Evolutionary conservation across 1,140 invertebrate genomes (phyloP).

Genomic region (Andrena cerasifolii): DNA sequence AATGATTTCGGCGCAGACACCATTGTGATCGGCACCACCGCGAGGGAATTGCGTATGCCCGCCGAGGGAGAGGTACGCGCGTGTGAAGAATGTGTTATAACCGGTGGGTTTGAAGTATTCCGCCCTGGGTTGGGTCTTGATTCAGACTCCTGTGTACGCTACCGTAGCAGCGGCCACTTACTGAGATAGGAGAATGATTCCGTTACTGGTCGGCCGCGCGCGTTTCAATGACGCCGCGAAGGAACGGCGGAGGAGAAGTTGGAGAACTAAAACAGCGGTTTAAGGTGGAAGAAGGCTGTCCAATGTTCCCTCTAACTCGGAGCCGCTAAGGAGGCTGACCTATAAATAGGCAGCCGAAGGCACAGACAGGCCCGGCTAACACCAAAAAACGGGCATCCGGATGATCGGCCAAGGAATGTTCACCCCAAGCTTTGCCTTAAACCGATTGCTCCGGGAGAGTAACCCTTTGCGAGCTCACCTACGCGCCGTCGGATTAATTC

Average conservation of each 20-base stretch:
- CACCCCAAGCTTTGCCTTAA: conserved; percentile 60
- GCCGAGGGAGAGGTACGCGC: no score
- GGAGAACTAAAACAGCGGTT: conserved; percentile 35
- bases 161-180: conserved; percentile 14
- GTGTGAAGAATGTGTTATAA: no score
- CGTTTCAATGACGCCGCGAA: conserved; percentile 50
- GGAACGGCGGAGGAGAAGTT: conserved; percentile 49
- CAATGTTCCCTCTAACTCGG: conserved; percentile 53
- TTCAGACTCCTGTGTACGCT: neutral
- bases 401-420: conserved; percentile 74
- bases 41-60: no score
- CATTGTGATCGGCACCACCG: neutral
- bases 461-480: neutral
- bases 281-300: conserved; percentile 49
- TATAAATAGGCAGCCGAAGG: conserved; percentile 74
- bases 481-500: neutral
- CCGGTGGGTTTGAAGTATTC: no score
- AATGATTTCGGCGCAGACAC: conserved; percentile 23
- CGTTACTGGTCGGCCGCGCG: neutral
- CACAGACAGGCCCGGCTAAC: conserved; percentile 66
- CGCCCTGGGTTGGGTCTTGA: neutral
- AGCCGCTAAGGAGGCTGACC: conserved; percentile 60
- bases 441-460: neutral
- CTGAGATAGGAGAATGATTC: conserved; percentile 10
- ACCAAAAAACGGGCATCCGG: conserved; percentile 73